Base-by-base conservation (phyloP, 2,888 invertebrate species). In the Spodoptera picta region DNA sequence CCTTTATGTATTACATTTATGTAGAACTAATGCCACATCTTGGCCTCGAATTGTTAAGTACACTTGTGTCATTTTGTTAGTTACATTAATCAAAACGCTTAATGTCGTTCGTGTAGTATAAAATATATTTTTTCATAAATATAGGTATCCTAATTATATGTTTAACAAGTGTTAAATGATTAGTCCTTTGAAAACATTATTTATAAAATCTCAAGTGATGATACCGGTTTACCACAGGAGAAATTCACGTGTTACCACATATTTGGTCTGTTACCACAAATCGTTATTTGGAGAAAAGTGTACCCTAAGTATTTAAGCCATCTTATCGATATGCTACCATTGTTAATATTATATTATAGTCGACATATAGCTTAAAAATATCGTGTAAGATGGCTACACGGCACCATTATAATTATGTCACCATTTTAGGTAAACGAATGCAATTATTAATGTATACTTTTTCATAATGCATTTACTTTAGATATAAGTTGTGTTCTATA, bases 401-500 rank as follows among this genome's bases (percentile, higher is more conserved):
- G 51, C 41, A 58, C 49, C 42, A 52, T 31, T 66, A 71, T 67
- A 69, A 68, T 51, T 43, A 49, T 57, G 62, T 70, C 65, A 67
- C 72, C 68, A 69, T 72, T 68, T 68, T 56, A 36, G 36, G 36
- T 36, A 62, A 60, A 55, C 41, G 65, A 65, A 66, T 60, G 59
- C 58, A 66, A 71, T 63, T 69, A 53, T 51, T 56, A 68, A 51
- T 65, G 63, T 75, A 63, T 60, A 68, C 56, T 79, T 75, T 75
- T 58, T 69, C 73, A 55, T 73, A 74, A 71, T 75, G 83, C 83
- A 83, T 83, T 83, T 83, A 81, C 68, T 78, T 67, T 80, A 81
- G 63, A 42, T 60, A 60, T 80, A 79, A 72, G 71, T 65, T 67
- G 60, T 56, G 60, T 69, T 73, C 53, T 61, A 73, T 69, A 64